These are phyloP conservation scores for Drosophila miranda DNA, from an alignment of 1,140 invertebrate species.

Conservation along the genomic window DNA sequence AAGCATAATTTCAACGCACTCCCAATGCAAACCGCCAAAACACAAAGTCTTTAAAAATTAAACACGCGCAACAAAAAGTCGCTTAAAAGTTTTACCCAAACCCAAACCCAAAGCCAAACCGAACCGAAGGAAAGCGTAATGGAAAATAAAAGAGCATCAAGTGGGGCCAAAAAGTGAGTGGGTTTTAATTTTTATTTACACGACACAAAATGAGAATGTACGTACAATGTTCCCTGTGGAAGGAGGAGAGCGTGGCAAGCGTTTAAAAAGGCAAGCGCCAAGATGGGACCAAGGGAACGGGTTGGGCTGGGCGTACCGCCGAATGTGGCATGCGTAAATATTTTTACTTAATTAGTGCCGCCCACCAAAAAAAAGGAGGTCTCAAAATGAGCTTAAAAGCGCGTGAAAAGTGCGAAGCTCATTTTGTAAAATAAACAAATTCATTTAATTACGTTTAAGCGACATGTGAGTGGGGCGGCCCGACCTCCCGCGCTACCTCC, in stretches of 20 bases:
- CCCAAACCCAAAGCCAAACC: conserved; percentile 6
- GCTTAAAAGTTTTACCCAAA: conserved; percentile 46
- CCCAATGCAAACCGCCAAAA: not conserved
- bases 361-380: conserved; percentile 9
- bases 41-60: conserved; percentile 43
- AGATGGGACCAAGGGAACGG: conserved; percentile 25
- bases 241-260: conserved; percentile 33
- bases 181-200: conserved; percentile 70
- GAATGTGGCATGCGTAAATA: conserved; percentile 60
- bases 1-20: conserved; percentile 10
- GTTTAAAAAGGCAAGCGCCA: conserved; percentile 47
- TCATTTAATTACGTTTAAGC: conserved; percentile 61
- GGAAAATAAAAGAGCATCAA: not conserved
- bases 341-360: conserved; percentile 71
- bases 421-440: conserved; percentile 77
- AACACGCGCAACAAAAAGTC: conserved; percentile 47
- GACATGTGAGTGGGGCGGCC: conserved; percentile 10
- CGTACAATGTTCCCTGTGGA: not conserved
- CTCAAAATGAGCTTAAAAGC: conserved; percentile 61
- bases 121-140: conserved; percentile 12
- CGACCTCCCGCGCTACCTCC: not conserved
- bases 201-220: conserved; percentile 34
- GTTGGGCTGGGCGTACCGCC: not conserved
- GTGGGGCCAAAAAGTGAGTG: conserved; percentile 30
- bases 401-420: conserved; percentile 67